Evolutionary conservation across 2,888 invertebrate species (phyloP), one percentile per base, ranked within the genome.

Genomic region (Gymnosoma rotundatum): DNA sequence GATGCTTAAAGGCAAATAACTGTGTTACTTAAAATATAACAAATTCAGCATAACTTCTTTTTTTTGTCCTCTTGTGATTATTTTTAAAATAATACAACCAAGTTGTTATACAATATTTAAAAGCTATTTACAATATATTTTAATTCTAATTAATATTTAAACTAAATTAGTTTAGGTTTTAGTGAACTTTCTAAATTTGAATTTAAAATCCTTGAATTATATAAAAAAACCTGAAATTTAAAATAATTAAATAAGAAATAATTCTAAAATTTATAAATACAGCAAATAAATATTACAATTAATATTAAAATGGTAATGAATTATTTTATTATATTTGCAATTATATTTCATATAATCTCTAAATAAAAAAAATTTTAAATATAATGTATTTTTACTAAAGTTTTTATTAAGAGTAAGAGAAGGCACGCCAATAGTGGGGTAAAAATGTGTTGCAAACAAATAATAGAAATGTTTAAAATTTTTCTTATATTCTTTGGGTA

Each of bases 101-200:
- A 1, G n/a, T 5, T 48, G 12, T 48, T 14, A 48, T 9, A 36
- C 58, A 58, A 73, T 73, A 12, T 61, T 52, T 61, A 32, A 61
- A 38, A 38, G 38, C 20, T 12, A 38, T 61, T 16, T 73, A 10
- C 10, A 25, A 67, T 58, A 50, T 60, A 58, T 67, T 66, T 66
- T 58, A 76, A 76, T 76, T 67, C 50, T 50, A 56, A 67, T 76
- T 58, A 76, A 58, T 58, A 67, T 66, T 58, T 67, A 38, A 36
- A 67, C 58, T 56, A 21, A 76, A 66, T 67, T 67, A 58, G 36
- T 75, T 61, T 14, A 58, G 20, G 48, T 70, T 60, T 50, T 16
- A 36, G 16, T 48, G 18, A 50, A 18, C 36, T 60, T 60, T 60
- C 8, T 48, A 60, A 61, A 61, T 72, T 58, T 60, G 45, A 48